Conservation (phyloP, 53 echinoderm and acorn worm genomes). For the Temnopleurus reevesii region DNA sequence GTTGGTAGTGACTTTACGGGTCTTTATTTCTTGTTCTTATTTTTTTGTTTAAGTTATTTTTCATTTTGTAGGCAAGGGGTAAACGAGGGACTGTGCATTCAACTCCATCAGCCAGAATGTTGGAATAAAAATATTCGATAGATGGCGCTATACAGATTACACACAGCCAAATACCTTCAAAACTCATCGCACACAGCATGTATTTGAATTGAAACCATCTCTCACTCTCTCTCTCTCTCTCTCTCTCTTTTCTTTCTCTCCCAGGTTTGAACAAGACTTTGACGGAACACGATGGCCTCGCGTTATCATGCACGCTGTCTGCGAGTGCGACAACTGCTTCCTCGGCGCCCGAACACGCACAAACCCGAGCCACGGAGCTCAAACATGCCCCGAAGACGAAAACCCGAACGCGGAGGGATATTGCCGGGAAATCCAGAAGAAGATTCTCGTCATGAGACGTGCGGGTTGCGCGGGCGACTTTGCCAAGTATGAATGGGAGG, state of each 20-base stretch:
- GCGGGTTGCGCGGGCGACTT: conserved; percentile 22
- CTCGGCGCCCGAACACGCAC: not conserved
- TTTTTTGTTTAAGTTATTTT: not conserved
- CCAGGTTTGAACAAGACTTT: not conserved
- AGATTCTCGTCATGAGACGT: not conserved
- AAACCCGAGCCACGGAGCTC: too few species aligned
- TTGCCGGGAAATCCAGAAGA: not conserved
- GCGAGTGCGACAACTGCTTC: not conserved
- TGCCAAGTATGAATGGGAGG: not conserved
- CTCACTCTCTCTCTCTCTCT: not conserved
- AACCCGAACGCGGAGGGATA: not conserved
- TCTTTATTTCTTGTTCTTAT: not conserved
- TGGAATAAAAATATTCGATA: too few species aligned
- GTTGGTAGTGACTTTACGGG: not conserved
- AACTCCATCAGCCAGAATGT: too few species aligned
- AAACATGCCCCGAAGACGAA: not conserved
- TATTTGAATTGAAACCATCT: not conserved
- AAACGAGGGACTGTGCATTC: too few species aligned
- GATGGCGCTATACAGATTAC: too few species aligned
- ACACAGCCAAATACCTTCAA: too few species aligned
- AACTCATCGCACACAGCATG: not conserved
- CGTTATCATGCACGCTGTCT: not conserved
- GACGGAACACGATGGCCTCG: not conserved
- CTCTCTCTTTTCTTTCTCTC: not conserved
- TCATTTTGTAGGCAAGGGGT: not conserved